Percentiles rank a stretch among this genome's conserved stretches.
phyloP scores from a whole-genome alignment of 1,140 invertebrate species.

The Lepidostoma basale region DNA sequence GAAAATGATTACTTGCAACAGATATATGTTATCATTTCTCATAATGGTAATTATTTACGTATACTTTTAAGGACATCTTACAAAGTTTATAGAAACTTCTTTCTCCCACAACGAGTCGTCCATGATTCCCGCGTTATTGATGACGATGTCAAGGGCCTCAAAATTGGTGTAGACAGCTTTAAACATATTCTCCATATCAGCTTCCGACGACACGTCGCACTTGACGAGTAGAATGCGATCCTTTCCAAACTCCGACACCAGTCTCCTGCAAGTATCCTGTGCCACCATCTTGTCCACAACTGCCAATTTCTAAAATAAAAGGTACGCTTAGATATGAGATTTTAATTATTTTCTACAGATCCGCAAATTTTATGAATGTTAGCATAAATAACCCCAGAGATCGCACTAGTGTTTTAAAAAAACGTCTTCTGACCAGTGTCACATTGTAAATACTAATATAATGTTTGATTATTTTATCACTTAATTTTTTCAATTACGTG shows the following conservation, averaged over 20 bases:
- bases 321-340: background rate
- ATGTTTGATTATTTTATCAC: too few relatives aligned
- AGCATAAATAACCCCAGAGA: too few relatives aligned
- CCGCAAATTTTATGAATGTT: too few relatives aligned
- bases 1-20: too few relatives aligned
- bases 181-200: slow-evolving; percentile 68
- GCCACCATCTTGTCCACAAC: slow-evolving; percentile 50
- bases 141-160: slow-evolving; percentile 67
- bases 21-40: too few relatives aligned
- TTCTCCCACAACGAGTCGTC: slow-evolving; percentile 50
- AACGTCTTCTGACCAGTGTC: too few relatives aligned
- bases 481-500: too few relatives aligned
- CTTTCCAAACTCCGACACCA: slow-evolving; percentile 47
- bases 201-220: slow-evolving; percentile 70
- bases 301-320: slow-evolving; percentile 49
- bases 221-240: slow-evolving; percentile 51
- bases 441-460: too few relatives aligned
- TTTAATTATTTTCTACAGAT: background rate
- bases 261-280: slow-evolving; percentile 41
- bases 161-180: slow-evolving; percentile 61
- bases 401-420: too few relatives aligned
- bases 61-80: slow-evolving; percentile 47
- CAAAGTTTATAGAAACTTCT: slow-evolving; percentile 55
- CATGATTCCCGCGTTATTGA: slow-evolving; percentile 69
- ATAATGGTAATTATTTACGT: background rate